Evolutionary conservation across 2,888 invertebrate species (phyloP), one percentile per base, ranked within the genome.

Genomic region (Mythimna lalbum): DNA sequence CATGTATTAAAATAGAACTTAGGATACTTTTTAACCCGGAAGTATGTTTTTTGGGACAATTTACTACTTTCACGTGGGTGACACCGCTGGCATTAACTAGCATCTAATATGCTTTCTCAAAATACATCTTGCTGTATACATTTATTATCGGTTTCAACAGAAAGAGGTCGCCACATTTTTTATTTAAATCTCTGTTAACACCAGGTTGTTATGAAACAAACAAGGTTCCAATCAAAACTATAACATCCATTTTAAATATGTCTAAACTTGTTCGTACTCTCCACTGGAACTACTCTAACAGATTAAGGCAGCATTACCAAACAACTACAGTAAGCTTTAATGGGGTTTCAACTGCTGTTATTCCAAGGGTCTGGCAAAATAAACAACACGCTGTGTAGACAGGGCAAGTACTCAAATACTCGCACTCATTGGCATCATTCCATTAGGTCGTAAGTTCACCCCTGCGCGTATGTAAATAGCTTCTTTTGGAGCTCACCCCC

Each of bases 401-500:
- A 64, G 59, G 19, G 55, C 57, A 57, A 57, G 21, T 57, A n/a
- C 36, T 21, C 78, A 81, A 79, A 81, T 77, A 79, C 72, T 79
- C 62, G 64, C 62, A 64, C 72, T 81, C 81, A 79, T 79, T 79
- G 78, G 78, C 78, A 77, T 60, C 78, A 36, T 77, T 79, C 81
- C 81, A 81, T 79, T 63, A 68, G 81, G 78, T 79, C 82, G 78
- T 79, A 79, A 77, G 78, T 79, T 72, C 78, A 72, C 82, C 78
- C 78, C 71, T 31, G 47, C 55, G 78, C 62, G 62, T 81, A 81
- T 77, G 81, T 81, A 79, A 79, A 81, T 81, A 77, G 57, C 62
- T 79, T 81, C 59, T 76, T 81, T 64, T 49, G 52, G 72, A 63
- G 64, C 47, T 62, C 62, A 52, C 61, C 67, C 55, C 55, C 77